phyloP scores from a whole-genome alignment of 2,797 vertebrate genomes.

The Eulemur coronatus region DNA sequence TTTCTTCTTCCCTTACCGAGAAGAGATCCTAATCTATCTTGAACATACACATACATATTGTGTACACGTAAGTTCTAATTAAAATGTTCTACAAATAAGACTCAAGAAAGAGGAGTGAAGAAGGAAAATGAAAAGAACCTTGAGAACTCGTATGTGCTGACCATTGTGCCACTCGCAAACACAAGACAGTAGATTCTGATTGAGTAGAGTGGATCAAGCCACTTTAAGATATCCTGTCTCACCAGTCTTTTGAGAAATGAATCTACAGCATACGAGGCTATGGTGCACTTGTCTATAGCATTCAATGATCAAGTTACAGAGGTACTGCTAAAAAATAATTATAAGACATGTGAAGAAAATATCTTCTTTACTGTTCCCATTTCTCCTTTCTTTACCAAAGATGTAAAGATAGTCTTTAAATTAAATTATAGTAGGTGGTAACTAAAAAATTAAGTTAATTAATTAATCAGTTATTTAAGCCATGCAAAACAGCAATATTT shows the following conservation, averaged over 20 bases:
- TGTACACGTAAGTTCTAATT: neutral
- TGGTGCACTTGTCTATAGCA: neutral
- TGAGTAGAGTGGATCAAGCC: neutral
- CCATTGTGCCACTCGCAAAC: neutral
- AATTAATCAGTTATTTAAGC: neutral
- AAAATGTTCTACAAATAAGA: neutral
- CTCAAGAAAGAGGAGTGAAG: neutral
- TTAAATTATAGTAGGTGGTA: neutral
- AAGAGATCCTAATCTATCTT: neutral
- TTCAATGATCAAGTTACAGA: neutral
- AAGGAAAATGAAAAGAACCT: neutral
- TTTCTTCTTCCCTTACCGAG: neutral
- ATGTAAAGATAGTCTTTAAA: neutral
- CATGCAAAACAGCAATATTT: neutral
- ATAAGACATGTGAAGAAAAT: neutral
- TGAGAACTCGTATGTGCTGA: neutral
- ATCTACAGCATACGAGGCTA: neutral
- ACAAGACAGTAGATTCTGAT: neutral
- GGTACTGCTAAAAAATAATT: neutral
- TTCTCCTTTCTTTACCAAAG: neutral
- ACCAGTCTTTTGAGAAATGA: neutral
- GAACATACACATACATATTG: neutral
- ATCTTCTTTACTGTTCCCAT: neutral
- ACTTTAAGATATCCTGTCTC: neutral
- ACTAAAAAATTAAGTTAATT: neutral